phyloP scores from a whole-genome alignment of 1,140 invertebrate genomes.

The Caenorhabditis elegans region DNA sequence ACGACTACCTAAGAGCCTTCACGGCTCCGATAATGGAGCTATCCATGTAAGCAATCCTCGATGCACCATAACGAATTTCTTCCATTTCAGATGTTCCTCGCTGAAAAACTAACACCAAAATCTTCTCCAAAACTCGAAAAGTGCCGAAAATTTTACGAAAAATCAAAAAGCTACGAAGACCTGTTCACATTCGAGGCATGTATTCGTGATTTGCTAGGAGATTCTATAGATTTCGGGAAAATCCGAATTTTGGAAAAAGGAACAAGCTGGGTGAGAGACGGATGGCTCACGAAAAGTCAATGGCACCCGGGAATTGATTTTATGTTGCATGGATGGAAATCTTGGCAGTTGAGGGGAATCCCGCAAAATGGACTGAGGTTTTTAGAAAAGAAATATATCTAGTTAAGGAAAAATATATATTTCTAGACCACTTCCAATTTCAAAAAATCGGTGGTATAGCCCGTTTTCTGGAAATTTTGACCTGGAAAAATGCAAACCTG shows the following conservation, averaged over 20 bases:
- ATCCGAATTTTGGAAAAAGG: constrained; percentile 32
- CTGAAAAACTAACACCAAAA: background rate
- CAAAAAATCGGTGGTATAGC: background rate
- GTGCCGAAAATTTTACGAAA: constrained; percentile 18
- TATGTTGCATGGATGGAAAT: constrained; percentile 48
- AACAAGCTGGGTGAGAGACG: constrained; percentile 37
- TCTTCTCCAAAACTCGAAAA: background rate
- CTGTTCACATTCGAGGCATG: constrained; percentile 39
- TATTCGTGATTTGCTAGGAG: background rate
- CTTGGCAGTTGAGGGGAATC: background rate
- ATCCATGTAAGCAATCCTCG: constrained; percentile 37
- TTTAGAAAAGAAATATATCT: background rate
- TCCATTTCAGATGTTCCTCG: constrained; percentile 21
- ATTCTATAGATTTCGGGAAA: background rate
- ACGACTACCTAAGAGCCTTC: constrained; percentile 20
- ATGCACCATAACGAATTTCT: background rate
- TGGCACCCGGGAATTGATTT: constrained; percentile 38
- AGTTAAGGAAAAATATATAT: background rate
- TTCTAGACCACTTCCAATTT: background rate
- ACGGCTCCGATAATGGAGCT: constrained; percentile 46
- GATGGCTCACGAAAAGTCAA: constrained; percentile 38
- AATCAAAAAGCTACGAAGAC: constrained; percentile 33
- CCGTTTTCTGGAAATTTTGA: background rate
- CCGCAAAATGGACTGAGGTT: background rate
- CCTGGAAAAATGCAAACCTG: constrained; percentile 5